Evolutionary conservation across 2,113 vertebrate species (phyloP).

Genomic region (Pimephales promelas): DNA sequence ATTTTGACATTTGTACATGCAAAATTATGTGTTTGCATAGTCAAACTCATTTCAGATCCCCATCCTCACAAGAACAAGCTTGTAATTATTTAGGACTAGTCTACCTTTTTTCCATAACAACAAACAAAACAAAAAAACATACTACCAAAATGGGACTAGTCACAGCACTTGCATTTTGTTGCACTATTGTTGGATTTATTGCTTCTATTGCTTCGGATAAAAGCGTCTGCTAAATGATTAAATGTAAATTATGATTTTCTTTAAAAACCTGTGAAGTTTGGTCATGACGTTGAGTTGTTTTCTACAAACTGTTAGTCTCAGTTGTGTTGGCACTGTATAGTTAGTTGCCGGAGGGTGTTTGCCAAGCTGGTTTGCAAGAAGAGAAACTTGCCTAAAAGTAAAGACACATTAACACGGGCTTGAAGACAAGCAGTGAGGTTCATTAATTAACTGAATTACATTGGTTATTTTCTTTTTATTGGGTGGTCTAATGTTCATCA

Average conservation of each 20-base stretch:
- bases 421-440: not conserved
- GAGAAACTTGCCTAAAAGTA: not conserved
- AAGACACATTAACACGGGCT: not conserved
- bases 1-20: constrained; percentile 18
- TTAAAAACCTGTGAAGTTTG: not conserved
- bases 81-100: not conserved
- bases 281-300: not conserved
- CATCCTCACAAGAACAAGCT: not conserved
- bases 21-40: constrained; percentile 40
- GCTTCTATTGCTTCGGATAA: too few species aligned
- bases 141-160: too few species aligned
- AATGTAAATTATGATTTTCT: not conserved
- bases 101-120: not conserved
- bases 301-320: constrained; percentile 3
- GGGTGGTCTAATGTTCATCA: not conserved
- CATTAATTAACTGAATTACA: too few species aligned
- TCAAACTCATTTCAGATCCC: constrained; percentile 35
- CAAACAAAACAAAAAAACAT: too few species aligned
- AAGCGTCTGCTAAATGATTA: too few species aligned
- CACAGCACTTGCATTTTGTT: too few species aligned
- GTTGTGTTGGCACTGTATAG: not conserved
- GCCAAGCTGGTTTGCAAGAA: not conserved
- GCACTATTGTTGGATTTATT: too few species aligned
- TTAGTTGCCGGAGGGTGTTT: not conserved
- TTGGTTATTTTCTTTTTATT: not conserved